Evolutionary conservation across 2,888 invertebrate species (phyloP), one percentile per base, ranked within the genome.

Genomic region (Polyploca ridens): DNA sequence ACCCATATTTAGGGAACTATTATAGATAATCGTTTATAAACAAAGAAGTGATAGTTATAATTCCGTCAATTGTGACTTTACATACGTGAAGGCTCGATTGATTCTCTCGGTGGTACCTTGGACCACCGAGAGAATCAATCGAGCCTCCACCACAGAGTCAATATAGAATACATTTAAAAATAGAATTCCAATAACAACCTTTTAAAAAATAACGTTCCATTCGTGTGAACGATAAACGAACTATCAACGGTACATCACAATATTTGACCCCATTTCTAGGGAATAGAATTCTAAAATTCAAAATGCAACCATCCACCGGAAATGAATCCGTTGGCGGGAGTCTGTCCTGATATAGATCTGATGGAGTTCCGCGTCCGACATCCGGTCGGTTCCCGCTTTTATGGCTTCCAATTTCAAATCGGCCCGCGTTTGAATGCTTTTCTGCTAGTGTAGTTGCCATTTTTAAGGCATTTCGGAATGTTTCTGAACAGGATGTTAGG

Each of bases 341-440:
- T 87, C 89, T 87, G 86, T 86, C 84, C 82, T 88, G 93, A 93
- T 93, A 93, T 83, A 83, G 92, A 93, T 93, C 93, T 91, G 91
- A 91, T 92, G 88, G 90, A 90, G 89, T 84, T 78, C 83, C 85
- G 83, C 85, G 87, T 87, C 87, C 86, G 87, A 89, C 90, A 86
- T 91, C 91, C 92, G 91, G 89, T 82, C 82, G 86, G 87, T 89
- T 90, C 87, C 89, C 89, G 90, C 89, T 85, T 92, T 93, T 91
- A 91, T 89, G 85, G 88, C 82, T 90, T 91, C 90, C 90, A 91
- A 90, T 91, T 91, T 90, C 84, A 84, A 88, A 90, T 88, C 85
- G 82, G 72, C 75, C 54, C 16, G 54, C 73, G 69, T 68, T 65
- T 35, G 70, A 65, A 69, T 58, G 68, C 72, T 63, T 64, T 69